Evolutionary conservation across 37 sponge, comb jelly and placozoan species (phyloP), one percentile per base, ranked within the genome.

Genomic region (Tethya wilhelma): DNA sequence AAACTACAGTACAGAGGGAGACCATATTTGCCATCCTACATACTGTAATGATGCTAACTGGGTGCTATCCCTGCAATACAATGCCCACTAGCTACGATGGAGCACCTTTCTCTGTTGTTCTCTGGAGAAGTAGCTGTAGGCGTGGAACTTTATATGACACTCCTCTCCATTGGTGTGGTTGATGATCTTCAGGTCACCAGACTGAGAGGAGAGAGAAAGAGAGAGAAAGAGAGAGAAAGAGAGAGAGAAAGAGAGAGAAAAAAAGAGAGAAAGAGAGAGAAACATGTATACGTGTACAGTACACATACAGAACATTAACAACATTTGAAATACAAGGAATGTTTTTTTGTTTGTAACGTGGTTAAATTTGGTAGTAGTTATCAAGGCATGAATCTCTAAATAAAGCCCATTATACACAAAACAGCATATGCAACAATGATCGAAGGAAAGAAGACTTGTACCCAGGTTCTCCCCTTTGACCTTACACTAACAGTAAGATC

Each of bases 111-210:
- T 83, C 60, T 90, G 91, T 32, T 75, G 73, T 66, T 94, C 95
- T 43, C 95, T 78, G 49, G 91, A 83, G 84, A 94, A 94, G 83
- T 94, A 94, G 83, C 93, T 96, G 85, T 98, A 98, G 29, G 97
- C 79, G 58, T 87, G 69, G 71, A 70, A 98, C 80, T 98, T 98
- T 39, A 94, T 12, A 14, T 53, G 60, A 64, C 92, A 88, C 58
- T 86, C 87, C 20, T 94, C 97, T 25, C 83, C 75, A 2, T 92
- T 98, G 8, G 77, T 92, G 84, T 98, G 97, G 75, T 98, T 96
- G 44, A 69, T 77, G 20, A 98, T 87, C 30, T 89, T 91, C 56
- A 89, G 34, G 31, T 98, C 99, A 28, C 99, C 99, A 44, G 90
- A 80, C 90, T 97, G 80, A 0, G 57, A 38, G 4, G 22, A 43